Percentiles rank a stretch among this genome's conserved stretches.
Conservation (phyloP, 2,113 vertebrate genomes). For the Seriola aureovittata region DNA sequence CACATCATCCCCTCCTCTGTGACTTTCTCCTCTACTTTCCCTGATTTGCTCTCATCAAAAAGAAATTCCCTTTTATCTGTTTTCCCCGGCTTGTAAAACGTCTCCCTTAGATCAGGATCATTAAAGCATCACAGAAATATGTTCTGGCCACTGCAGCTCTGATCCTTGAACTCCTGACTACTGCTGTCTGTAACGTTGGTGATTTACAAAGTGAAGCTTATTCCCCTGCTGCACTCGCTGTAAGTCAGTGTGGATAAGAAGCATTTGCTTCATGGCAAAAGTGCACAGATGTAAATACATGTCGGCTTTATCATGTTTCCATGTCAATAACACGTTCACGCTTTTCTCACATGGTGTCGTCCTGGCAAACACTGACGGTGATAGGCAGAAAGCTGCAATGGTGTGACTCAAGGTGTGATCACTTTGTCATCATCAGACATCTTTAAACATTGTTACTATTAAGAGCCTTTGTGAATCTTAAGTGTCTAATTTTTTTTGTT, state of each 20-base stretch:
- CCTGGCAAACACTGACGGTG: neutral
- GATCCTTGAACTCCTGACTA: slow-evolving; percentile 15
- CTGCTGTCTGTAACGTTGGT: neutral
- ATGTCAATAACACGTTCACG: slow-evolving; percentile 2
- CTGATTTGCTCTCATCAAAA: slow-evolving; percentile 32
- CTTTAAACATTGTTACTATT: neutral
- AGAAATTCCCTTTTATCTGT: slow-evolving; percentile 28
- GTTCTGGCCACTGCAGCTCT: neutral
- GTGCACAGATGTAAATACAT: neutral
- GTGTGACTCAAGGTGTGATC: slow-evolving; percentile 1
- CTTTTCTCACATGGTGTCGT: neutral
- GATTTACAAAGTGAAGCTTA: neutral
- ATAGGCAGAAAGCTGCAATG: slow-evolving; percentile 15
- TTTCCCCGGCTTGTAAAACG: slow-evolving; percentile 3
- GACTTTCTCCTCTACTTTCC: slow-evolving; percentile 13
- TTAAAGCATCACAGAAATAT: slow-evolving; percentile 27
- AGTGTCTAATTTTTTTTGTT: neutral
- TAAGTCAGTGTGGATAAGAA: neutral
- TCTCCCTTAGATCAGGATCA: slow-evolving; percentile 37
- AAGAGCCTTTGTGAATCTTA: neutral
- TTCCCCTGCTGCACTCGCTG: neutral
- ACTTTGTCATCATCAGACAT: neutral
- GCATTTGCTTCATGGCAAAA: slow-evolving; percentile 3
- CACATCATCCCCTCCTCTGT: slow-evolving; percentile 1
- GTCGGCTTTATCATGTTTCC: slow-evolving; percentile 3